phyloP scores from a whole-genome alignment of 2,888 invertebrate species.

The Nemapogon koenigi region DNA sequence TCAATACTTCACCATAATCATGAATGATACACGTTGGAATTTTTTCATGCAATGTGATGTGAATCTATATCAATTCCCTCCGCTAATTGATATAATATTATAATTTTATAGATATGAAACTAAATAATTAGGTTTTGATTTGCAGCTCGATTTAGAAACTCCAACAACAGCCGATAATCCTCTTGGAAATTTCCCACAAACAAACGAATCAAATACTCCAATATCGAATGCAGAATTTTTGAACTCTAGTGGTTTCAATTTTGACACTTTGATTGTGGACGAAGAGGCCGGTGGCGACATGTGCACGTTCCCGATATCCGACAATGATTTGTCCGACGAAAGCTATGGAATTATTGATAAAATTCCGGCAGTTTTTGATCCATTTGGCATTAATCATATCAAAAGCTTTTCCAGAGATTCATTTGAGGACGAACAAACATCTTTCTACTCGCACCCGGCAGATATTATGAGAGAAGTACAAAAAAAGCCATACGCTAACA shows the following conservation, averaged over 20 bases:
- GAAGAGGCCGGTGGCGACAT: slow-evolving; percentile 32
- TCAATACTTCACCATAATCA: too few relatives aligned
- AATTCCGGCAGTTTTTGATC: slow-evolving; percentile 50
- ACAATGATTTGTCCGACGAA: slow-evolving; percentile 34
- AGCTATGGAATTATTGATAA: too few relatives aligned
- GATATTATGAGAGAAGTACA: slow-evolving; percentile 45
- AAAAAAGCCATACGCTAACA: slow-evolving; percentile 46
- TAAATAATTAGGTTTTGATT: slow-evolving; percentile 13
- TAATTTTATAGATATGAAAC: too few relatives aligned
- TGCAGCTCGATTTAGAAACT: slow-evolving; percentile 55
- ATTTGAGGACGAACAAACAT: slow-evolving; percentile 21
- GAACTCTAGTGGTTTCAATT: slow-evolving; percentile 44
- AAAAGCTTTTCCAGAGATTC: slow-evolving; percentile 30
- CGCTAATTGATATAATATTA: too few relatives aligned
- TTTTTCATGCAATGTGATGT: too few relatives aligned
- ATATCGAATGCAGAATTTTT: slow-evolving; percentile 35
- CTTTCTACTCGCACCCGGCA: slow-evolving; percentile 41
- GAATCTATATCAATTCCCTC: too few relatives aligned
- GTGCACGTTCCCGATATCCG: slow-evolving; percentile 25
- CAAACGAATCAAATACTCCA: slow-evolving; percentile 40
- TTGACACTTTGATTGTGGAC: slow-evolving; percentile 38
- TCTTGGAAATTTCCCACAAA: slow-evolving; percentile 33
- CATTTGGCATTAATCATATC: slow-evolving; percentile 44
- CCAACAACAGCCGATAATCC: slow-evolving; percentile 57
- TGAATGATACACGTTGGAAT: too few relatives aligned